phyloP scores from a whole-genome alignment of 2,113 vertebrate genomes.

The Pangasianodon hypophthalmus region DNA sequence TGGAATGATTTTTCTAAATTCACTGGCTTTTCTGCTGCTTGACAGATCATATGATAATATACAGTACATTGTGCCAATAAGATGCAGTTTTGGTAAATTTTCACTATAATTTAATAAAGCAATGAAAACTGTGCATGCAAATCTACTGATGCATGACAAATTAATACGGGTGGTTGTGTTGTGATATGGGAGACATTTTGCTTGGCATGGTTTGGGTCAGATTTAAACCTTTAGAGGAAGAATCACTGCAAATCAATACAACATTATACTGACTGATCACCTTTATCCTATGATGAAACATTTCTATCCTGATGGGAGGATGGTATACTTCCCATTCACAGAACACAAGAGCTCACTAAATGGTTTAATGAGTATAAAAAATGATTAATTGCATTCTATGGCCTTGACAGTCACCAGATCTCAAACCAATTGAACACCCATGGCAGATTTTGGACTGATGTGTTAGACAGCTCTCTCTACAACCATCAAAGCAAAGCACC shows the following conservation, averaged over 20 bases:
- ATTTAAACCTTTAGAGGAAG: background rate
- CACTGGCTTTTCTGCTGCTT: background rate
- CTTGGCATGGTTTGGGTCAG: background rate
- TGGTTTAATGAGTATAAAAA: background rate
- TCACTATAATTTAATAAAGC: background rate
- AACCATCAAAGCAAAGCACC: background rate
- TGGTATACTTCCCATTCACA: background rate
- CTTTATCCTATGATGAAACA: background rate
- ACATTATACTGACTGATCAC: background rate
- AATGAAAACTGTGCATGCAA: background rate
- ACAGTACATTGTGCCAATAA: background rate
- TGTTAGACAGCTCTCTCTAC: background rate
- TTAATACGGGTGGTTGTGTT: background rate
- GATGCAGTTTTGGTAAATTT: background rate
- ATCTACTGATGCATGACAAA: background rate
- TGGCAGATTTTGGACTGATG: background rate
- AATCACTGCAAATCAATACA: background rate
- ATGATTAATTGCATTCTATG: background rate
- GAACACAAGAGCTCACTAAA: background rate
- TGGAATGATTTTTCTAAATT: background rate
- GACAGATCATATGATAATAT: background rate
- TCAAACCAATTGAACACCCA: background rate
- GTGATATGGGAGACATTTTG: background rate
- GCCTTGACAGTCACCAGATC: background rate
- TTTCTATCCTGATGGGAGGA: background rate